Base-by-base conservation (phyloP, 2,113 vertebrate species). In the Arvicanthis niloticus region DNA sequence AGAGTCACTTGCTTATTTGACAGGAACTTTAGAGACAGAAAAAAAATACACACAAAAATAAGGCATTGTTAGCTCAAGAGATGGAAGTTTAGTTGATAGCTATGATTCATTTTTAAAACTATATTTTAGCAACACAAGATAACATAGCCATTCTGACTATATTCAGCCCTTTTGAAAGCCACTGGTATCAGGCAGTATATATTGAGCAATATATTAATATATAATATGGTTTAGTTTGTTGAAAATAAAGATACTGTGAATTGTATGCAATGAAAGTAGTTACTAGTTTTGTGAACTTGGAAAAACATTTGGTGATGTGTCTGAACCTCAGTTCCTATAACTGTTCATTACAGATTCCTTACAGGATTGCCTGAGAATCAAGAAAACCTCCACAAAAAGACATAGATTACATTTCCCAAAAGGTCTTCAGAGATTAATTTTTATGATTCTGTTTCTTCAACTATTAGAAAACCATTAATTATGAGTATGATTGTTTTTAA, bases 1-100 rank as follows among this genome's bases (percentile, higher is more conserved):
- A 98, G 94, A 98, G 76, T 91, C 89, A 88, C 87, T 93, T 97
- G 75, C 78, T 98, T 97, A 96, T 88, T 88, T 58, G 73, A 56
- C 84, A 97, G 93, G 78, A 95, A 67, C 73, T 97, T 96, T 75
- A 94, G 48, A 88, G 58, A 78, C 24, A 94, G 34, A 89, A 90
- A 40, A 68, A 56, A 81, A 89, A 96, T 37, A 0, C 3, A 68
- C 78, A 62, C 19, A 45, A 94, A 72, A 97, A 93, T 89, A 97
- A 93, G 78, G 58, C 9, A 42, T 73, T 73, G 16, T 42, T 91
- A 88, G 22, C 94, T 82, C 56, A 77, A 91, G 90, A 96, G 93
- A 92, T 26, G 19, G 42, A 65, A 37, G 51, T 97, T 96, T 85
- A 91, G 10, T 90, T 93, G 65, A 94, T 4, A 94, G 51, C 45